Percentiles rank a stretch among this genome's conserved stretches.
These are phyloP conservation scores for zebrafish (Danio rerio) DNA, from an alignment of 2,113 vertebrate species.

Conservation along the genomic window DNA sequence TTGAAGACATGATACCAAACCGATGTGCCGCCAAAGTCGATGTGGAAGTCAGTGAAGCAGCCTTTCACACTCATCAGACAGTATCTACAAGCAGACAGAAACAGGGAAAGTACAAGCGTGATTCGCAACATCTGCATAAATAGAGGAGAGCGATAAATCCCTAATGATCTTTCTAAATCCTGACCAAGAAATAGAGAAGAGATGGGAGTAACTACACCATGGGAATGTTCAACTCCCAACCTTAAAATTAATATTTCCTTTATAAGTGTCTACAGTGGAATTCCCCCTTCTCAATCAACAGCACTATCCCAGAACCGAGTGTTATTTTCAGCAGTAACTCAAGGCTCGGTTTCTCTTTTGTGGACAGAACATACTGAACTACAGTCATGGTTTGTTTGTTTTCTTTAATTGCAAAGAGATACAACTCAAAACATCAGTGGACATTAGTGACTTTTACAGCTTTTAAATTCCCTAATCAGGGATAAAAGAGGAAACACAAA, in stretches of 20 bases:
- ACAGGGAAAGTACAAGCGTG: constrained; percentile 28
- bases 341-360: not conserved
- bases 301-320: not conserved
- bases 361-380: not conserved
- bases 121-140: constrained; percentile 17
- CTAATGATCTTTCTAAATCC: not conserved
- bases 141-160: not conserved
- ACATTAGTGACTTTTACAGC: too few species aligned
- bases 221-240: not conserved
- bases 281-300: constrained; percentile 15
- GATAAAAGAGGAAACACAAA: too few species aligned
- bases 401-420: too few species aligned
- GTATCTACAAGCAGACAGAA: constrained; percentile 78
- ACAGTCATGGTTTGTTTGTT: not conserved
- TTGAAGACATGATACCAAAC: constrained; percentile 98
- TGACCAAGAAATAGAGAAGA: not conserved
- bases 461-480: too few species aligned
- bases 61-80: constrained; percentile 98
- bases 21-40: constrained; percentile 97
- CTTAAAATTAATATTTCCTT: constrained; percentile 16
- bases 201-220: constrained; percentile 13
- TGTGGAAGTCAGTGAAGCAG: constrained; percentile 98
- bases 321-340: not conserved
- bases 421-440: too few species aligned
- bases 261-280: constrained; percentile 3